These are phyloP conservation scores for Masnerella sp. DNA, from an alignment of 2,888 invertebrate genomes.

Conservation along the genomic window DNA sequence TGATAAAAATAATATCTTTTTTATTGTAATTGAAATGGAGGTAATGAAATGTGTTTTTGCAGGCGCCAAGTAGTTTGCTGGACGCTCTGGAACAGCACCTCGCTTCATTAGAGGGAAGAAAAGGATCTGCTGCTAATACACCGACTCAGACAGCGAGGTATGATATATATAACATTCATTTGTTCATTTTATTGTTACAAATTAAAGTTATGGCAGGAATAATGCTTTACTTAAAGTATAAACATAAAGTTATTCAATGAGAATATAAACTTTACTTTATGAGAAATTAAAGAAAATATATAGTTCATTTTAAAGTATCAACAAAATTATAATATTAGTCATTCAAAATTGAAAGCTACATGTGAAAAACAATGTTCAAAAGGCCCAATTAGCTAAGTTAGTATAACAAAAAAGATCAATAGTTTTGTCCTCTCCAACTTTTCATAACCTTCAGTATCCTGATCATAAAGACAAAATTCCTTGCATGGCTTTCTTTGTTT, in stretches of 20 bases:
- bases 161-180: conserved; percentile 33
- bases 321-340: no score
- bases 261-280: no score
- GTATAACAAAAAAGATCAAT: conserved; percentile 24
- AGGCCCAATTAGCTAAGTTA: conserved; percentile 17
- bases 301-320: no score
- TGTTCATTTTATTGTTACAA: not conserved
- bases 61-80: conserved; percentile 95
- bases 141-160: conserved; percentile 92
- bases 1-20: no score
- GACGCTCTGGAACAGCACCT: conserved; percentile 98
- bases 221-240: no score
- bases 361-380: no score
- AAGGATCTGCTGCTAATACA: conserved; percentile 90
- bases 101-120: conserved; percentile 94
- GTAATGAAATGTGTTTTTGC: no score
- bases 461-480: conserved; percentile 26
- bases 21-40: no score
- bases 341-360: no score
- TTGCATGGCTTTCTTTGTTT: conserved; percentile 44
- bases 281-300: no score
- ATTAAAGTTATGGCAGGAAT: no score
- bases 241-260: no score
- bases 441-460: conserved; percentile 50
- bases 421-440: conserved; percentile 57